These are phyloP conservation scores for Cheilosia vulpina DNA, from an alignment of 2,888 invertebrate species.

Conservation along the genomic window DNA sequence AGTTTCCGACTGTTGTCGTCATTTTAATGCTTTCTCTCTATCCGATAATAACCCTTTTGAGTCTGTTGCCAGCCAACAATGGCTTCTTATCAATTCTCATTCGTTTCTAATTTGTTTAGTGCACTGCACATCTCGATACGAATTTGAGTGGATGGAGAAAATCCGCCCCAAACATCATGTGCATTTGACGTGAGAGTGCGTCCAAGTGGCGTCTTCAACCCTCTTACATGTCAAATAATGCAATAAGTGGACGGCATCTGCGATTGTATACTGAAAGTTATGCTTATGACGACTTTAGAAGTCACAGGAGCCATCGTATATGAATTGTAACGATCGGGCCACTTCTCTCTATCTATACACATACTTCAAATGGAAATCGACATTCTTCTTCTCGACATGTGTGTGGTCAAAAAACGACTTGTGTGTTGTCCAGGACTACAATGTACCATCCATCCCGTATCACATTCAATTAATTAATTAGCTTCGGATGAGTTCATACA, in stretches of 20 bases:
- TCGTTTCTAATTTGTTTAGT: slow-evolving; percentile 25
- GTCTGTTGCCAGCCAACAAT: slow-evolving; percentile 42
- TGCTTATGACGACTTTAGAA: slow-evolving; percentile 17
- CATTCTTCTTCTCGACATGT: slow-evolving; percentile 40
- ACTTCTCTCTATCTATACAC: background rate
- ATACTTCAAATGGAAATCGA: slow-evolving; percentile 43
- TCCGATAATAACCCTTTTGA: slow-evolving; percentile 1
- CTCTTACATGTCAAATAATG: slow-evolving; percentile 55
- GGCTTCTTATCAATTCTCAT: slow-evolving; percentile 12
- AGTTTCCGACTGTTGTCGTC: background rate
- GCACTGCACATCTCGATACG: slow-evolving; percentile 13
- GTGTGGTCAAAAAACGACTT: slow-evolving; percentile 32
- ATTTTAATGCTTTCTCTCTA: background rate
- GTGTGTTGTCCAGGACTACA: slow-evolving; percentile 37
- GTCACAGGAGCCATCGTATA: slow-evolving; percentile 7
- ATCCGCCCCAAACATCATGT: slow-evolving; percentile 9
- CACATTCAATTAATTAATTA: slow-evolving; percentile 73
- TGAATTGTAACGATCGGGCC: background rate
- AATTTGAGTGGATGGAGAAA: slow-evolving; percentile 4
- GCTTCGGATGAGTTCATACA: slow-evolving; percentile 65
- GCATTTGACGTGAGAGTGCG: slow-evolving; percentile 53
- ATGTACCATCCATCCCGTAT: slow-evolving; percentile 29
- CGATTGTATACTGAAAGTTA: background rate
- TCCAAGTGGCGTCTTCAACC: slow-evolving; percentile 37
- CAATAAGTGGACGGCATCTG: slow-evolving; percentile 35